phyloP scores from a whole-genome alignment of 2,797 vertebrate species.

The Danio aesculapii region DNA sequence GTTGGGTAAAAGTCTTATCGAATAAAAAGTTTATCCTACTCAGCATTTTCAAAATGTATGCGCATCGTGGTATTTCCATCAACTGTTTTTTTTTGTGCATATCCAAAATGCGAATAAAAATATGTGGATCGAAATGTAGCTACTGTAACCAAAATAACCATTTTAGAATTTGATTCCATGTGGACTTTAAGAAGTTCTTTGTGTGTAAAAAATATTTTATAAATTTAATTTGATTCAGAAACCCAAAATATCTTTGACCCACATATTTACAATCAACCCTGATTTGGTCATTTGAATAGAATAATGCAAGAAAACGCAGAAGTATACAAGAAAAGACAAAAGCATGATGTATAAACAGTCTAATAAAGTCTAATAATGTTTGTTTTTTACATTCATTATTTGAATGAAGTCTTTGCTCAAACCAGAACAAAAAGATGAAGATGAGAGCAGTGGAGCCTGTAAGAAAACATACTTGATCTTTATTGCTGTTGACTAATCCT shows the following conservation, averaged over 20 bases:
- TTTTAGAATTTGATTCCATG: no score
- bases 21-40: no score
- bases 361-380: neutral
- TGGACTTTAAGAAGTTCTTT: no score
- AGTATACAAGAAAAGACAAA: neutral
- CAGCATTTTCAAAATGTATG: no score
- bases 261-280: neutral
- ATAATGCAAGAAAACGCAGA: neutral
- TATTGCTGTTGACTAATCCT: slow-evolving; percentile 89
- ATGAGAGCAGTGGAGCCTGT: neutral
- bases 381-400: slow-evolving; percentile 2
- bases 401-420: slow-evolving; percentile 1
- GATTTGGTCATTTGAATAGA: neutral
- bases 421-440: neutral
- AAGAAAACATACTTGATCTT: slow-evolving; percentile 89
- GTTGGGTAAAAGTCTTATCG: no score
- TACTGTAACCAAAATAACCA: no score
- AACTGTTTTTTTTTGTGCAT: no score
- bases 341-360: neutral
- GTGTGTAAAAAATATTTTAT: no score
- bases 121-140: no score
- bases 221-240: no score
- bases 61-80: no score
- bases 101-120: no score
- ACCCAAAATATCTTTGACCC: neutral